phyloP scores from a whole-genome alignment of 2,797 vertebrate species.

The Chelidonichthys spinosus region DNA sequence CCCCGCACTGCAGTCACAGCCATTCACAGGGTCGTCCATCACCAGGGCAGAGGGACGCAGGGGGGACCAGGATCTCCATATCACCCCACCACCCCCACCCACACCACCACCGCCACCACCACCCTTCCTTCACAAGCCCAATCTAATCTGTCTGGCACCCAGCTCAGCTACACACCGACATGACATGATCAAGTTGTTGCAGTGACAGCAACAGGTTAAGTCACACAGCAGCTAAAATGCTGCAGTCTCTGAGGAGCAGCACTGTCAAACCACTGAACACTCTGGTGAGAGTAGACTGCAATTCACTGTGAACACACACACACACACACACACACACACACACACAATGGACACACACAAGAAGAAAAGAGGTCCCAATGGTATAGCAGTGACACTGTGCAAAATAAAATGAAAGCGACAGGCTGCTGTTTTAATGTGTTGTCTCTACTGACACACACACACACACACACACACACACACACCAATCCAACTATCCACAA shows the following conservation, averaged over 20 bases:
- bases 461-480: not conserved
- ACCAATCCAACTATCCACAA: conserved; percentile 11
- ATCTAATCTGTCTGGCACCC: conserved; percentile 31
- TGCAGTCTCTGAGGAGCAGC: conserved; percentile 69
- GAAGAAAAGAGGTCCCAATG: conserved; percentile 29
- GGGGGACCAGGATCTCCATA: conserved; percentile 48
- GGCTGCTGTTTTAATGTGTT: conserved; percentile 21
- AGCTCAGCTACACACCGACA: conserved; percentile 21
- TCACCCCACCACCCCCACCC: conserved; percentile 22
- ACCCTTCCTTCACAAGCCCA: not conserved
- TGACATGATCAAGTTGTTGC: conserved; percentile 58
- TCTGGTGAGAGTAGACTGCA: conserved; percentile 39
- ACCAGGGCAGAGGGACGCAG: conserved; percentile 43
- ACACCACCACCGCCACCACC: not conserved
- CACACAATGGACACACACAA: conserved; percentile 31
- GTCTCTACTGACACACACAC: conserved; percentile 22
- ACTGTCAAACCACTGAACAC: conserved; percentile 51
- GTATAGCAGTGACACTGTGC: conserved; percentile 13
- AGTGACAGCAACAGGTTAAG: conserved; percentile 75
- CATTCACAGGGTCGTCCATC: conserved; percentile 66
- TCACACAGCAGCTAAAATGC: conserved; percentile 59
- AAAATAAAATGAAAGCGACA: conserved; percentile 36
- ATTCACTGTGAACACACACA: conserved; percentile 18
- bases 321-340: conserved; percentile 5
- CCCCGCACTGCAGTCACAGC: conserved; percentile 48